Percentiles rank a stretch among this genome's conserved stretches.
These are phyloP conservation scores for Horisme vitalbata DNA, from an alignment of 2,888 invertebrate species.

Conservation along the genomic window DNA sequence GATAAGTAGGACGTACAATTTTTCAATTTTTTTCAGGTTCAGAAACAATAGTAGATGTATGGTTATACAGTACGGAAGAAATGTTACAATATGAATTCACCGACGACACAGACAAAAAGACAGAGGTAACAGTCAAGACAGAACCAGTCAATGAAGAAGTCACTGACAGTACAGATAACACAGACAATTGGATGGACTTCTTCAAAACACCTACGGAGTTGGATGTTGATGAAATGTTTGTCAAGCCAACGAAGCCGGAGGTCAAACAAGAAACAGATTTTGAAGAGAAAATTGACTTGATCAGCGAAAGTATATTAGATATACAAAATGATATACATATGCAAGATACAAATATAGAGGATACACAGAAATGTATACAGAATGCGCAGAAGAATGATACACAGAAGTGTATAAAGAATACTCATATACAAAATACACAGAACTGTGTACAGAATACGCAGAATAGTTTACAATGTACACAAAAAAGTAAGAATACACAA, in stretches of 20 bases:
- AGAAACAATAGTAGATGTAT: constrained; percentile 90
- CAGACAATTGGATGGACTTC: constrained; percentile 66
- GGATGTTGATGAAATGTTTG: constrained; percentile 72
- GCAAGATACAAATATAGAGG: too few relatives aligned
- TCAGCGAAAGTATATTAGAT: too few relatives aligned
- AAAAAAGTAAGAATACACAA: too few relatives aligned
- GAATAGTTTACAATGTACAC: too few relatives aligned
- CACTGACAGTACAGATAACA: constrained; percentile 8
- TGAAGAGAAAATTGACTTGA: constrained; percentile 19
- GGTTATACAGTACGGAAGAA: constrained; percentile 81
- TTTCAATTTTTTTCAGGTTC: constrained; percentile 80
- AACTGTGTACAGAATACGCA: too few relatives aligned
- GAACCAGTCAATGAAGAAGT: constrained; percentile 21
- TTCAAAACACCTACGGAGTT: constrained; percentile 64
- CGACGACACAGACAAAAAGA: constrained; percentile 39
- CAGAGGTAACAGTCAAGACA: background rate
- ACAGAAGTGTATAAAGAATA: too few relatives aligned
- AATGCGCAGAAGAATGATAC: too few relatives aligned
- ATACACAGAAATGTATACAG: too few relatives aligned
- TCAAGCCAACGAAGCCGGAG: constrained; percentile 55
- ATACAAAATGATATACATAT: too few relatives aligned
- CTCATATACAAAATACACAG: too few relatives aligned
- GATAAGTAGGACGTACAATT: background rate
- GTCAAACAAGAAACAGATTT: constrained; percentile 26
- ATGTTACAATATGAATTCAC: constrained; percentile 66